These are phyloP conservation scores for Sarcophilus harrisii DNA, from an alignment of 2,797 vertebrate species.

Conservation along the genomic window DNA sequence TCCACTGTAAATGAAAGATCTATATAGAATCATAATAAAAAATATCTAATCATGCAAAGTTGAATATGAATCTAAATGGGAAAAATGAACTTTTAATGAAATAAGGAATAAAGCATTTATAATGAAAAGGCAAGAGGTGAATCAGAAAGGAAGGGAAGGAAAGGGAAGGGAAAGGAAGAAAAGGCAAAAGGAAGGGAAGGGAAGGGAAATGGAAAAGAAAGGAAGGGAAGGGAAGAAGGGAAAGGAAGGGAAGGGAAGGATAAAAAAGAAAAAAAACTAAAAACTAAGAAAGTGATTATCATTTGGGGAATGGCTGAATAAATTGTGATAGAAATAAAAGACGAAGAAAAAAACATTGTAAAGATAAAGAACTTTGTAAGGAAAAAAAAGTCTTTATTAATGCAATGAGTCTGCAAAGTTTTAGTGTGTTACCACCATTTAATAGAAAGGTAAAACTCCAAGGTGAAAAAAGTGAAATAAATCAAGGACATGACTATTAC, in stretches of 20 bases:
- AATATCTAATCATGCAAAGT: background rate
- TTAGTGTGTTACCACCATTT: too few relatives aligned
- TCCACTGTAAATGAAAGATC: background rate
- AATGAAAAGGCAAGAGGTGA: background rate
- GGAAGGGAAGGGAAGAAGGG: too few relatives aligned
- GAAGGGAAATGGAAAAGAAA: too few relatives aligned
- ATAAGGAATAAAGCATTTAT: background rate
- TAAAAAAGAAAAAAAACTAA: background rate
- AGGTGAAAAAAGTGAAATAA: background rate
- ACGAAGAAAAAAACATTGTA: background rate
- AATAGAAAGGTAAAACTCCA: background rate
- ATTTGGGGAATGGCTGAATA: background rate
- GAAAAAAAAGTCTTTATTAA: background rate
- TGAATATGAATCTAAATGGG: background rate
- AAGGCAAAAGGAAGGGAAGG: too few relatives aligned
- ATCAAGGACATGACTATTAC: background rate
- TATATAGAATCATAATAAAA: background rate
- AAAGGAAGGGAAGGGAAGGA: too few relatives aligned
- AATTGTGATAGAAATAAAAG: background rate
- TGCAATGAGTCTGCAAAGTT: background rate
- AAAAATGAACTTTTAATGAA: background rate
- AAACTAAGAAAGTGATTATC: background rate
- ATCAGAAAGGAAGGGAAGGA: background rate
- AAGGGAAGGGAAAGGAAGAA: too few relatives aligned
- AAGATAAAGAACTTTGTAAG: background rate